phyloP scores from a whole-genome alignment of 1,140 invertebrate genomes.

The Laodelphax striatellus region DNA sequence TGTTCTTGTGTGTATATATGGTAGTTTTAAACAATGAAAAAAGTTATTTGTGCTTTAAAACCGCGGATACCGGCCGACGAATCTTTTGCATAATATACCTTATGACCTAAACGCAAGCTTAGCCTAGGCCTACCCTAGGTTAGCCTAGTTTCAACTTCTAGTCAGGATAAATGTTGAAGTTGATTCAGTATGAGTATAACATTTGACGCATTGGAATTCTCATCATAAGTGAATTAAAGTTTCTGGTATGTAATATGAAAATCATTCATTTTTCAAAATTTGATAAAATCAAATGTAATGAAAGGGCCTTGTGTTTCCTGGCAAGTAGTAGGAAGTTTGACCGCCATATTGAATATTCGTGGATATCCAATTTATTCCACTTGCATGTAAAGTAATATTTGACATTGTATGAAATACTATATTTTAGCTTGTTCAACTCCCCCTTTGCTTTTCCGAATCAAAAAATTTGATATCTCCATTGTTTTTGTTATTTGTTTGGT shows the following conservation, averaged over 20 bases:
- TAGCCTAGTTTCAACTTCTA: background rate
- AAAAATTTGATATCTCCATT: too few relatives aligned
- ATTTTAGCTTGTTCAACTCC: too few relatives aligned
- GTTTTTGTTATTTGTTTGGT: too few relatives aligned
- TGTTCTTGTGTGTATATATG: background rate
- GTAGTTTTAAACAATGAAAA: background rate
- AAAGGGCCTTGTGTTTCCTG: background rate
- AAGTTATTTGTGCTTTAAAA: background rate
- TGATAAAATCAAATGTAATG: background rate
- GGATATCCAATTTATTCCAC: background rate
- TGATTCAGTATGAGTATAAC: too few relatives aligned
- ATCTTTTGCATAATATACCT: background rate
- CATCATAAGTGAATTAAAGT: too few relatives aligned
- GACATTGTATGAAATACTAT: too few relatives aligned
- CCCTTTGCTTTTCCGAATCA: too few relatives aligned
- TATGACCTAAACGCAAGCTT: background rate
- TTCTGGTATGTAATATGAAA: too few relatives aligned
- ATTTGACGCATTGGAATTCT: too few relatives aligned
- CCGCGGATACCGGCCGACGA: background rate
- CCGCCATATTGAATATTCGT: constrained; percentile 2
- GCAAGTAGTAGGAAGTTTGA: background rate
- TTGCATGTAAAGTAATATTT: too few relatives aligned
- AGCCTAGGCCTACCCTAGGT: constrained; percentile 3
- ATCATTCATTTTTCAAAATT: background rate
- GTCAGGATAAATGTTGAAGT: too few relatives aligned